A percentile compares a stretch with the other conserved stretches of the same genome.
These are phyloP conservation scores for Caenorhabditis sulstoni DNA, from an alignment of 2,888 invertebrate genomes.

Conservation along the genomic window DNA sequence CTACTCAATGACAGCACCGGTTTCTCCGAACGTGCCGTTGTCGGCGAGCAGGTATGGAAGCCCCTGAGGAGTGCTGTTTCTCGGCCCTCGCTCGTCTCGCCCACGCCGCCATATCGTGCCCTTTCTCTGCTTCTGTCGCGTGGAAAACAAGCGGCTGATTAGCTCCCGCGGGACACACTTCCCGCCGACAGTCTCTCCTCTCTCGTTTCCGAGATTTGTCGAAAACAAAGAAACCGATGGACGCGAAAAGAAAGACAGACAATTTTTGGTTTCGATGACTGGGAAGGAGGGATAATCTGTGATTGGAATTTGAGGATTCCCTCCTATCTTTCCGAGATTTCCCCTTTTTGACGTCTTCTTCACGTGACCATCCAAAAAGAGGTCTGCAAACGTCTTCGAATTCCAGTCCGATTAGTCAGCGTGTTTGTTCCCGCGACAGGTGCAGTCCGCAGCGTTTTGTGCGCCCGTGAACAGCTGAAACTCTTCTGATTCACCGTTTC, in stretches of 20 bases:
- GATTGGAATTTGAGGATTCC: conserved; percentile 22
- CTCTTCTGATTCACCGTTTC: conserved; percentile 16
- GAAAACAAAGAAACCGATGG: conserved; percentile 1
- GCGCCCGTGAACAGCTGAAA: conserved; percentile 6
- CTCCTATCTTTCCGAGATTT: conserved; percentile 17
- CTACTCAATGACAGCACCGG: conserved; percentile 69
- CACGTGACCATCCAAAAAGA: neutral
- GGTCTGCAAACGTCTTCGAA: neutral
- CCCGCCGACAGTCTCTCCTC: neutral
- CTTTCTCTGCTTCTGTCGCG: neutral
- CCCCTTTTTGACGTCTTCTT: conserved; percentile 15
- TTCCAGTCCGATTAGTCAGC: conserved; percentile 25
- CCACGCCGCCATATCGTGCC: conserved; percentile 12
- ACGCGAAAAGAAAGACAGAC: neutral
- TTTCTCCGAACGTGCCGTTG: conserved; percentile 67
- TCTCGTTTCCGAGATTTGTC: neutral
- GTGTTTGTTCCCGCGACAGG: conserved; percentile 16
- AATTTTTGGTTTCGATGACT: neutral
- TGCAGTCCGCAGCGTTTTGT: conserved; percentile 1
- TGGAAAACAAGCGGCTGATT: conserved; percentile 35
- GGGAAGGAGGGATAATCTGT: conserved; percentile 18
- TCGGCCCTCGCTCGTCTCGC: conserved; percentile 7
- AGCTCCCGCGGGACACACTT: conserved; percentile 33
- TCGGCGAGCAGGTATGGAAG: conserved; percentile 66
- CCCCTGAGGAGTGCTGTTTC: neutral